Conservation (phyloP, 2,888 invertebrate genomes). For the Caenorhabditis sinica region DNA sequence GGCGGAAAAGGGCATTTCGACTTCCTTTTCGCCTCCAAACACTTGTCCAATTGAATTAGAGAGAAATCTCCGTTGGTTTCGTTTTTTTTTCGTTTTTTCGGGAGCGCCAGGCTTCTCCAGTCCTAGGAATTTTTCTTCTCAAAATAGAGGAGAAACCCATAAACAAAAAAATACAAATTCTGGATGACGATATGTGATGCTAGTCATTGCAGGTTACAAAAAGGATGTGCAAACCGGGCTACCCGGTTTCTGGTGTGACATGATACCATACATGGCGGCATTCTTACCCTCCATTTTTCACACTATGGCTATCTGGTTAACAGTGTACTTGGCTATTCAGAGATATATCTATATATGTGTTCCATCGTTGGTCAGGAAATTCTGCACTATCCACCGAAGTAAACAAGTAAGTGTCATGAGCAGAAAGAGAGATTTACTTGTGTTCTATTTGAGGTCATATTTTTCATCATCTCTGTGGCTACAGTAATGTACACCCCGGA, state of each 20-base stretch:
- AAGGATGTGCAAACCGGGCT: slow-evolving; percentile 75
- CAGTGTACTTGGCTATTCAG: slow-evolving; percentile 93
- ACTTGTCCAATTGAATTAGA: slow-evolving; percentile 41
- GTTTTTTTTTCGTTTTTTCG: neutral
- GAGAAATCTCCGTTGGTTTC: neutral
- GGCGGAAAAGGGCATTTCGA: slow-evolving; percentile 26
- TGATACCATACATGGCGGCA: slow-evolving; percentile 86
- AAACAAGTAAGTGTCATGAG: slow-evolving; percentile 75
- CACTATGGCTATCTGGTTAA: slow-evolving; percentile 95
- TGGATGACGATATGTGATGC: too few relatives aligned
- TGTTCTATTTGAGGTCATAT: slow-evolving; percentile 81
- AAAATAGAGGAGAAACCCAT: too few relatives aligned
- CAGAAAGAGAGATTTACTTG: neutral
- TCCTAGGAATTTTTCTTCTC: too few relatives aligned
- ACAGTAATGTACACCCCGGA: slow-evolving; percentile 80
- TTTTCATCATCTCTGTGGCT: slow-evolving; percentile 85
- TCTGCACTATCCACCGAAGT: slow-evolving; percentile 86
- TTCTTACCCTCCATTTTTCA: slow-evolving; percentile 91
- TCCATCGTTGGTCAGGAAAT: slow-evolving; percentile 91
- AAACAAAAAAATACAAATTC: too few relatives aligned
- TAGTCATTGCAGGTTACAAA: slow-evolving; percentile 77
- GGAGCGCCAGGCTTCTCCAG: neutral
- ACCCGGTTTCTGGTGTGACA: slow-evolving; percentile 84
- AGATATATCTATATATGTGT: slow-evolving; percentile 96
- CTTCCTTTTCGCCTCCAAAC: slow-evolving; percentile 23